phyloP scores from a whole-genome alignment of 2,888 invertebrate genomes.

The Scaptodrosophila latifasciaeformis region DNA sequence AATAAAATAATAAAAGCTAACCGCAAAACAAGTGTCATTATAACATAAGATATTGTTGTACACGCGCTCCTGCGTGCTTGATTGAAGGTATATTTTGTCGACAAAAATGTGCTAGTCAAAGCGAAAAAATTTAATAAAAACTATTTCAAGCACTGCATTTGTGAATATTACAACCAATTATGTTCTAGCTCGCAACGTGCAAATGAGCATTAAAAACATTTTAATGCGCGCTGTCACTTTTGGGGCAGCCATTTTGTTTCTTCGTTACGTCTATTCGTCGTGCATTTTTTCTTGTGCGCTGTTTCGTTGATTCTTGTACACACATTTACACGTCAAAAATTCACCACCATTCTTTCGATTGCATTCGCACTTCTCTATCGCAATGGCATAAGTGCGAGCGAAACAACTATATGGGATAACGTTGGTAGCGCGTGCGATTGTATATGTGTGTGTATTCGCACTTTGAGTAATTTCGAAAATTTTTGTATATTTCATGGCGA shows the following conservation, averaged over 20 bases:
- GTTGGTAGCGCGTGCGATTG: slow-evolving; percentile 51
- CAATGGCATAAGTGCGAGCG: slow-evolving; percentile 3
- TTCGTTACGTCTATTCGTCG: slow-evolving; percentile 43
- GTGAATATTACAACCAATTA: too few relatives aligned
- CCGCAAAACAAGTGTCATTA: too few relatives aligned
- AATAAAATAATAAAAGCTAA: too few relatives aligned
- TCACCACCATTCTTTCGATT: slow-evolving; percentile 37
- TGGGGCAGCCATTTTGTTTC: slow-evolving; percentile 72
- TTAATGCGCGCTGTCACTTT: slow-evolving; percentile 23
- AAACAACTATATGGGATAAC: slow-evolving; percentile 18
- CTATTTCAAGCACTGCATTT: slow-evolving; percentile 31
- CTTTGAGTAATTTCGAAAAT: slow-evolving; percentile 71
- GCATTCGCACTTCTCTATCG: slow-evolving; percentile 36
- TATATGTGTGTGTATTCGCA: slow-evolving; percentile 59
- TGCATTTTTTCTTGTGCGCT: slow-evolving; percentile 40
- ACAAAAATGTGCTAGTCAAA: slow-evolving; percentile 47
- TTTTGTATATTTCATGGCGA: slow-evolving; percentile 74
- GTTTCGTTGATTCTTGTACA: slow-evolving; percentile 32
- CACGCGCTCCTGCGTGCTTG: slow-evolving; percentile 41
- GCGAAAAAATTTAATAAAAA: slow-evolving; percentile 43
- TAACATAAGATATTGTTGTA: slow-evolving; percentile 28
- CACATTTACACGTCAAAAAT: slow-evolving; percentile 27
- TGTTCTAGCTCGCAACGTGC: too few relatives aligned
- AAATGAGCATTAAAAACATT: too few relatives aligned
- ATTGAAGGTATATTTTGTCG: slow-evolving; percentile 9